Conservation (phyloP, 2,113 vertebrate genomes). For the Dromiciops gliroides region DNA sequence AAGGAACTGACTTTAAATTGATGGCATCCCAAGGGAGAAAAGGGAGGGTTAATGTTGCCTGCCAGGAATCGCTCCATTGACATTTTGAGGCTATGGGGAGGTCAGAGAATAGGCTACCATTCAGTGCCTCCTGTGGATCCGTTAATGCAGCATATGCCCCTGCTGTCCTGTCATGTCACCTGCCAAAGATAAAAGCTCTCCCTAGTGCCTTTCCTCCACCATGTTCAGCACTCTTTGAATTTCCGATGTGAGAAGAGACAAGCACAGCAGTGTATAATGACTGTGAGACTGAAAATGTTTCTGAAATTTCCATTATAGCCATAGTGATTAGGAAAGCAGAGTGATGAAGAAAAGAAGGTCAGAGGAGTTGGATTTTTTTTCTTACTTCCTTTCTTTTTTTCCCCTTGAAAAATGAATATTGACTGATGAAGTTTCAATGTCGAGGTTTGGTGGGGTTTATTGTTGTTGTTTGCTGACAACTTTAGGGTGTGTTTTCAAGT, state of each 20-base stretch:
- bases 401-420: not conserved
- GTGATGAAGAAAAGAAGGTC: not conserved
- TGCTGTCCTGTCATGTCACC: not conserved
- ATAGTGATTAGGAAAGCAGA: not conserved
- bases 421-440: not conserved
- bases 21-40: not conserved
- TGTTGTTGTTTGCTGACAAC: not conserved
- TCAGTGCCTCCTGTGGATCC: not conserved
- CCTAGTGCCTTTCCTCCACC: not conserved
- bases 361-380: not conserved
- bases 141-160: not conserved
- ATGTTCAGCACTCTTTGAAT: not conserved
- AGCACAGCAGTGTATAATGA: not conserved
- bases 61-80: constrained; percentile 3
- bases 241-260: not conserved
- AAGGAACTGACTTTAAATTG: not conserved
- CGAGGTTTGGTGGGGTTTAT: not conserved
- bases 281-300: not conserved
- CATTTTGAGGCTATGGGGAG: not conserved
- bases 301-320: not conserved
- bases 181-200: constrained; percentile 24
- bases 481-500: not conserved
- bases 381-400: not conserved
- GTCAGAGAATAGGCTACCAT: constrained; percentile 32
- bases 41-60: not conserved